phyloP scores from a whole-genome alignment of 2,888 invertebrate genomes.

The Sepiola atlantica region DNA sequence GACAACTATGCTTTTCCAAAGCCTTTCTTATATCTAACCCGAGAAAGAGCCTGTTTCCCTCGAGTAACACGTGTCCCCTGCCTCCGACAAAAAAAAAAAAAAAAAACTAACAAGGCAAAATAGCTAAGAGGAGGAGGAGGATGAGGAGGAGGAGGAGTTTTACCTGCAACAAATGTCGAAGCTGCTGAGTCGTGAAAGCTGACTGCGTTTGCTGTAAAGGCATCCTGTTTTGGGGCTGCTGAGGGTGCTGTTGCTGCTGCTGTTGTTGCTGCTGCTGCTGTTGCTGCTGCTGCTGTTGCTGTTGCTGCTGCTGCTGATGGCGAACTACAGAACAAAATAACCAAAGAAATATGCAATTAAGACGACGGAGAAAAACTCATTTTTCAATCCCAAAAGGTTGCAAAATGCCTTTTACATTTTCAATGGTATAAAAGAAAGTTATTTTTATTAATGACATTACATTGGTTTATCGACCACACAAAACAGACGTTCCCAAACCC shows the following conservation, averaged over 20 bases:
- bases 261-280: not conserved
- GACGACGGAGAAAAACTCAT: not conserved
- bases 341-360: not conserved
- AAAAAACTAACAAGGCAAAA: too few relatives aligned
- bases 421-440: too few relatives aligned
- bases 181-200: not conserved
- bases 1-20: too few relatives aligned
- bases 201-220: not conserved
- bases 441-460: too few relatives aligned
- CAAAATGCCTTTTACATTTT: not conserved
- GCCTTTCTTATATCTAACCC: too few relatives aligned
- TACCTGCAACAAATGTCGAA: not conserved
- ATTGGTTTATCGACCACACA: too few relatives aligned
- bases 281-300: not conserved
- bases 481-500: too few relatives aligned
- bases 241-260: not conserved
- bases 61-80: too few relatives aligned
- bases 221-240: not conserved
- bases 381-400: not conserved
- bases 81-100: too few relatives aligned
- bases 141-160: not conserved
- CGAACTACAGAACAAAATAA: not conserved
- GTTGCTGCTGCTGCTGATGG: not conserved
- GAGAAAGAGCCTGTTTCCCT: too few relatives aligned
- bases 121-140: too few relatives aligned